Evolutionary conservation across 2,888 invertebrate species (phyloP), one percentile per base, ranked within the genome.

Genomic region (Leucophora obtusa): DNA sequence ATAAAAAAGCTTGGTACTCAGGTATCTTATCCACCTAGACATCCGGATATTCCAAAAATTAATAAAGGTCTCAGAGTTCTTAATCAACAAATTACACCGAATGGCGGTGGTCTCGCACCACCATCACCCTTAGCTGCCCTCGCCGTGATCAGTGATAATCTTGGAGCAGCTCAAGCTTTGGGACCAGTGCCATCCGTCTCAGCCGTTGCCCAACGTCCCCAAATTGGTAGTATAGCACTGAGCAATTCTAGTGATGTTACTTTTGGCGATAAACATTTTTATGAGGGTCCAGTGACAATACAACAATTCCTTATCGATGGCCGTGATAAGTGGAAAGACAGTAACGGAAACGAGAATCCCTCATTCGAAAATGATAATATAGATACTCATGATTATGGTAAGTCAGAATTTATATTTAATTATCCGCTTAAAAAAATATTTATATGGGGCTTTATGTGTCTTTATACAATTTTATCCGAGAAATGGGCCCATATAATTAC

Each of bases 271-370:
- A 95, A 94, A 85, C 94, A 94, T 6, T 93, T 93, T 85, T 95
- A 95, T 86, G 93, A 95, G 86, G 95, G 95, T 7, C 95, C 95
- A 58, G 95, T 95, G 15, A 94, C 93, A 38, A 95, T 95, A 84
- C 95, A 94, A 86, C 95, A 95, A 87, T 92, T 95, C 82, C 91
- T 95, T 71, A 93, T 94, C 82, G 89, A 90, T 21, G 85, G 84
- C 72, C 87, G 87, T 54, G 88, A 90, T 15, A 88, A 89, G 63
- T 85, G 86, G 85, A 88, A 88, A 83, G 71, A 85, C 10, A 82
- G 69, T 9, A 83, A 79, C 10, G 87, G 86, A 5, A 84, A 84
- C 71, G 88, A 89, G 65, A 90, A 89, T 85, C 84, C 86, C 7
- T 78, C 71, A 2, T 88, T 87, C 35, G 83, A 83, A 8, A 51